Percentiles rank a stretch among this genome's conserved stretches.
Evolutionary conservation across 2,113 vertebrate genomes (phyloP).

Genomic region (Dicentrarchus labrax): DNA sequence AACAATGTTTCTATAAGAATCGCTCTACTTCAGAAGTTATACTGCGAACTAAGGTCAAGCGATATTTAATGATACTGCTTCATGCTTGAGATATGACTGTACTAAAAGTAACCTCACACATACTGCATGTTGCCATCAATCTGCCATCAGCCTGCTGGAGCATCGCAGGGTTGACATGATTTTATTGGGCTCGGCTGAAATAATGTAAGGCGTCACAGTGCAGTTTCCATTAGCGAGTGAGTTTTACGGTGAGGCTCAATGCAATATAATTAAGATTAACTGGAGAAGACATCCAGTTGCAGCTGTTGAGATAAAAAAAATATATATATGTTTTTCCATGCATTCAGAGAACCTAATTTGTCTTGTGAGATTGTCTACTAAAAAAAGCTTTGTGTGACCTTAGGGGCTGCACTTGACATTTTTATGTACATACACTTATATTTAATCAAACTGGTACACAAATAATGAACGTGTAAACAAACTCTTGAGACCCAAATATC

Average conservation of each 20-base stretch:
- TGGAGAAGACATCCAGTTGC: slow-evolving; percentile 31
- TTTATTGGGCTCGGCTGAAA: slow-evolving; percentile 44
- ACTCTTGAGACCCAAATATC: background rate
- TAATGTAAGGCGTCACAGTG: slow-evolving; percentile 21
- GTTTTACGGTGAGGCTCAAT: slow-evolving; percentile 35
- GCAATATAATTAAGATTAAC: slow-evolving; percentile 58
- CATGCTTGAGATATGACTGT: slow-evolving; percentile 25
- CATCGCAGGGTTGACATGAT: slow-evolving; percentile 23
- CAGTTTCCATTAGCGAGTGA: slow-evolving; percentile 33
- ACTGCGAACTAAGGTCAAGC: slow-evolving; percentile 36
- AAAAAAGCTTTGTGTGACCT: slow-evolving; percentile 34
- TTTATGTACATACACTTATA: background rate
- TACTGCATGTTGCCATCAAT: slow-evolving; percentile 20
- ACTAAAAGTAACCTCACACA: slow-evolving; percentile 25
- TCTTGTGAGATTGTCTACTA: slow-evolving; percentile 30
- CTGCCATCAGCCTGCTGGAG: slow-evolving; percentile 35
- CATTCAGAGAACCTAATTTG: slow-evolving; percentile 43
- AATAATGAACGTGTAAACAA: background rate
- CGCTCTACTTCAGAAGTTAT: slow-evolving; percentile 7
- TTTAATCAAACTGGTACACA: background rate
- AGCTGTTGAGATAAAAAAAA: slow-evolving; percentile 29
- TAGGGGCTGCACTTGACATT: slow-evolving; percentile 3
- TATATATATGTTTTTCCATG: background rate
- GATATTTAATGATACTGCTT: slow-evolving; percentile 27
- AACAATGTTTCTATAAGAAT: background rate